Base-by-base conservation (phyloP, 2,113 vertebrate genomes). In the Hirundichthys speculiger region DNA sequence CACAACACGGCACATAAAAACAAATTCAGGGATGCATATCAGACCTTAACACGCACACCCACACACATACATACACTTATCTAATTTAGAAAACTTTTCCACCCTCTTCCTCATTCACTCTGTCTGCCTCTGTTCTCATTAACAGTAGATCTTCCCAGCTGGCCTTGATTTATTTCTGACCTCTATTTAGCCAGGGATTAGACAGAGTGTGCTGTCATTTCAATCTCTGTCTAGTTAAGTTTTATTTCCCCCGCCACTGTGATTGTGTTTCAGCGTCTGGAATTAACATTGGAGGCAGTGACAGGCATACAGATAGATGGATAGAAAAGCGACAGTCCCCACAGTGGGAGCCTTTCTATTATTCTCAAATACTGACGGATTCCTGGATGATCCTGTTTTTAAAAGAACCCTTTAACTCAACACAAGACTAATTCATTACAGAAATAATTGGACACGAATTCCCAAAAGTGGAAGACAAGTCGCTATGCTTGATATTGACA, bases 111-210 rank as follows among this genome's bases (percentile, higher is more conserved):
- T 30, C 8, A 3, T 21, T 16, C 41, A 57, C 53, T 41, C 60
- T 69, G 45, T 73, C 67, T 69, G 15, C 20, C 61, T 81, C 57
- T 58, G 18, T 67, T 77, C 67, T 82, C 71, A 84, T 90, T 80
- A 84, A 82, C 59, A 69, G 60, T 48, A 41, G 63, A 59, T 84
- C 72, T 65, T 80, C 52, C 65, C 34, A 64, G 48, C 47, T 20
- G 2, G 60, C 30, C 55, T 21, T 86, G 72, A 89, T 88, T 89
- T 86, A 87, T 70, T 59, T 34, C 73, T 81, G 86, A 89, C 83
- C 88, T 68, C 79, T 64, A 64, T 79, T 84, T 80, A 84, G 66
- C 80, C 67, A 70, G 60, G 69, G 86, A 86, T 89, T 75, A 90
- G 81, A 73, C 57, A 20, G 63, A 82, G 66, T 84, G 64, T 66